Evolutionary conservation across 2,888 invertebrate species (phyloP), one percentile per base, ranked within the genome.

Genomic region (Euzophera pinguis): DNA sequence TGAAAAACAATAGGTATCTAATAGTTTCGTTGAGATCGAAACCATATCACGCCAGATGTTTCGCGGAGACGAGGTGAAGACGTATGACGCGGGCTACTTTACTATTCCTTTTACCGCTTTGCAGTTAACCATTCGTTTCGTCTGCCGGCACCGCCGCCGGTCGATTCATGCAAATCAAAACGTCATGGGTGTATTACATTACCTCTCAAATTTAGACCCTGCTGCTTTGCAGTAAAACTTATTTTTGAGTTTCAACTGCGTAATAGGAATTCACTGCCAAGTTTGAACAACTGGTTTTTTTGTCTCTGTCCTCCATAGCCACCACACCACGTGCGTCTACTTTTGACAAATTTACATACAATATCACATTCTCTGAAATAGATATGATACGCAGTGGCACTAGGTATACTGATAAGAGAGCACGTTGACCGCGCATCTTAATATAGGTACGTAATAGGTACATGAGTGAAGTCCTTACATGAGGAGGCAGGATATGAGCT

Each of bases 251-350:
- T 58, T 12, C 29, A 42, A 8, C 12, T 45, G 41, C 22, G 51
- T 6, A 38, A 56, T 62, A 62, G 66, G 69, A 79, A 79, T 84
- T 85, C 83, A 83, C 74, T 84, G 84, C 84, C 87, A 88, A 86
- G 86, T 84, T 84, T 83, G 81, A 74, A 78, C 73, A 79, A 85
- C 84, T 78, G 77, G 81, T 84, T 85, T 81, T 69, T 67, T 68
- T 63, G 66, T 84, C 78, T 79, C 78, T 78, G 75, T 70, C 66
- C 64, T 71, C 62, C 67, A 59, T 56, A 58, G 61, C 63, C 63
- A 76, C 74, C 83, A 83, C 82, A 80, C 74, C 83, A 83, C 82
- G 81, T 83, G 84, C 75, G 55, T 22, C 9, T 45, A 43, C 45
- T 64, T 67, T 69, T 76, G 75, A 65, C 73, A 78, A 9, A 6